Base-by-base conservation (phyloP, 1,140 invertebrate genomes). In the Whitmania pigra region DNA sequence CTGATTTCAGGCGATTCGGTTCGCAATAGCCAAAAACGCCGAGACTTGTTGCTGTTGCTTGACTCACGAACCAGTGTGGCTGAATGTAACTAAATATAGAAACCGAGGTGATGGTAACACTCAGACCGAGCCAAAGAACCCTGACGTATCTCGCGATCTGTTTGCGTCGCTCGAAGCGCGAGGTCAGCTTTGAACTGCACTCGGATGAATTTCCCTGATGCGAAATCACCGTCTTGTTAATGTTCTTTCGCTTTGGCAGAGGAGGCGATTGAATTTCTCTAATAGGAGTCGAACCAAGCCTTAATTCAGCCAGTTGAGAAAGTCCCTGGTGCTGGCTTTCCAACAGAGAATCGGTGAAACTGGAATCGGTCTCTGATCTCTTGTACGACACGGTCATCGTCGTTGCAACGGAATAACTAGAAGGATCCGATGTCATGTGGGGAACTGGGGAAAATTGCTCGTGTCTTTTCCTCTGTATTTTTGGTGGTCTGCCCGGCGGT, bases 41-140 rank as follows among this genome's bases (percentile, higher is more conserved):
- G 11, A 63, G 29, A 63, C 20, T 63, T 13, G 57, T 31, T 3
- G 22, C 57, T 13, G 57, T 63, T 13, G 22, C 9, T 63, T 63
- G 22, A 13, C 29, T 63, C 29, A 63, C 57, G 57, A 25, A 63
- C 57, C 57, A 63, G 22, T 63, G 22, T 2, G 22, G 57, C 18
- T 63, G 57, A 1, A 63, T 31, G 57, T 63, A 63, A 63, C 57
- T 63, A 63, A 63, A 63, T 25, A 63, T 63, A 31, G 57, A 63
- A 2, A 31, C 22, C 29, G 29, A 63, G 11, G 57, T 63, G 20
- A 63, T 63, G 22, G 29, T 63, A 20, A 63, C 22, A 13, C 22
- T 25, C 29, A 63, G 29, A 25, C 22, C 22, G 57, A 63, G 57
- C 57, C 57, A 63, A 7, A 63, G 57, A 63, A 63, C 20, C 18